Evolutionary conservation across 2,888 invertebrate species (phyloP).

Genomic region (Lathronympha strigana): DNA sequence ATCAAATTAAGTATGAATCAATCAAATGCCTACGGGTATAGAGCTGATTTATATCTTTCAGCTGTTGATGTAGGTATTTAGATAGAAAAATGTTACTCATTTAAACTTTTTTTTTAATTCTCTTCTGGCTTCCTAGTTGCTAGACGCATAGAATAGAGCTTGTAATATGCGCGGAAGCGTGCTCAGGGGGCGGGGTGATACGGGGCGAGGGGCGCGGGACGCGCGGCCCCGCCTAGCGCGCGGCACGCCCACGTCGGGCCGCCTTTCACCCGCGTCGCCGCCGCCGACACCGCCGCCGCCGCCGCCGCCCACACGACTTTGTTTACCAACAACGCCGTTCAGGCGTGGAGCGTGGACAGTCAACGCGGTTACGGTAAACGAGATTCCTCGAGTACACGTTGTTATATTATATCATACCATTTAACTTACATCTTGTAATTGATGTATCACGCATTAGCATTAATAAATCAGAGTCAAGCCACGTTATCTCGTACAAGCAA

Average conservation of each 20-base stretch:
- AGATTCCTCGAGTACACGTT: background rate
- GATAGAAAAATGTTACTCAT: background rate
- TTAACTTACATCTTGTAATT: background rate
- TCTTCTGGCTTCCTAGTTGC: background rate
- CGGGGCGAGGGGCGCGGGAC: background rate
- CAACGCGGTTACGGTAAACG: background rate
- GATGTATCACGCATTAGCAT: no score
- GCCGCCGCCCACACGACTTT: constrained; percentile 11
- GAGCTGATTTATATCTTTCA: no score
- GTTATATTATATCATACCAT: background rate
- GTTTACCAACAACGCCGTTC: constrained; percentile 16
- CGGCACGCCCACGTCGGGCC: constrained; percentile 25
- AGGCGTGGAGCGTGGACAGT: background rate
- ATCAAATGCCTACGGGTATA: no score
- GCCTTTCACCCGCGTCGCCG: constrained; percentile 4
- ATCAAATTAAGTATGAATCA: no score
- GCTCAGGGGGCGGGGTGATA: background rate
- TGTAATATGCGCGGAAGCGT: background rate
- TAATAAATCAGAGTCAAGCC: no score
- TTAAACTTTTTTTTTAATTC: background rate
- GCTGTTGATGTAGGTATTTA: no score
- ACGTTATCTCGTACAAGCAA: no score
- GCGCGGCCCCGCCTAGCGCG: constrained; percentile 23
- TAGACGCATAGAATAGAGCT: background rate
- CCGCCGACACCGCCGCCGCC: constrained; percentile 19